These are phyloP conservation scores for Lampris incognitus DNA, from an alignment of 2,113 vertebrate genomes.

Conservation along the genomic window DNA sequence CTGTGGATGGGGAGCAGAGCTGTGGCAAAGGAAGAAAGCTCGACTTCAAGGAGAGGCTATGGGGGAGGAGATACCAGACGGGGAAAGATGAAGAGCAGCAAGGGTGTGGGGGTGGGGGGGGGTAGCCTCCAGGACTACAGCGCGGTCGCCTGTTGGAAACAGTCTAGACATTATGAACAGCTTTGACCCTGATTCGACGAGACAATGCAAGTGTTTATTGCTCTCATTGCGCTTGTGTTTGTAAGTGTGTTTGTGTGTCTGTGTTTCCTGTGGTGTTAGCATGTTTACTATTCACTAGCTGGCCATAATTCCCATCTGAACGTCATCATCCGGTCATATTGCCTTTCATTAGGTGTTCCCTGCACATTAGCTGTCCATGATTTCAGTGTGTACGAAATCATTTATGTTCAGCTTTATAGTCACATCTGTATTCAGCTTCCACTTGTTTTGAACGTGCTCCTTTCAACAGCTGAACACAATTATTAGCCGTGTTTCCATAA, in stretches of 20 bases:
- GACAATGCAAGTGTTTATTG: background rate
- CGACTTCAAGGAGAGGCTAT: background rate
- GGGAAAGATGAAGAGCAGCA: background rate
- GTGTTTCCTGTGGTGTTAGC: background rate
- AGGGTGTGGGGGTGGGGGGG: too few species aligned
- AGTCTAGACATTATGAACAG: slow-evolving; percentile 1
- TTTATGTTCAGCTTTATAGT: too few species aligned
- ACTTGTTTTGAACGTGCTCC: too few species aligned
- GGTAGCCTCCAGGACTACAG: background rate
- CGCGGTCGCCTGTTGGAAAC: background rate
- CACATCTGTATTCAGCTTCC: too few species aligned
- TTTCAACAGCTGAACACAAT: too few species aligned
- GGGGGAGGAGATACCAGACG: background rate
- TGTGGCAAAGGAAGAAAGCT: background rate
- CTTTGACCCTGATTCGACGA: slow-evolving; percentile 11
- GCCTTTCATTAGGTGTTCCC: too few species aligned
- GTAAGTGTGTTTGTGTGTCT: slow-evolving; percentile 8
- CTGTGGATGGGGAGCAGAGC: too few species aligned
- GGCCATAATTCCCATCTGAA: background rate
- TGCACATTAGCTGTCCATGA: too few species aligned
- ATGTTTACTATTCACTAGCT: background rate
- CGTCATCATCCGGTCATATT: too few species aligned
- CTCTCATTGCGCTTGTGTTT: slow-evolving; percentile 4
- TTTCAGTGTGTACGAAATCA: too few species aligned
- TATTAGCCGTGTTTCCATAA: too few species aligned